These are phyloP conservation scores for Papilio machaon DNA, from an alignment of 1,140 invertebrate species.

Conservation along the genomic window DNA sequence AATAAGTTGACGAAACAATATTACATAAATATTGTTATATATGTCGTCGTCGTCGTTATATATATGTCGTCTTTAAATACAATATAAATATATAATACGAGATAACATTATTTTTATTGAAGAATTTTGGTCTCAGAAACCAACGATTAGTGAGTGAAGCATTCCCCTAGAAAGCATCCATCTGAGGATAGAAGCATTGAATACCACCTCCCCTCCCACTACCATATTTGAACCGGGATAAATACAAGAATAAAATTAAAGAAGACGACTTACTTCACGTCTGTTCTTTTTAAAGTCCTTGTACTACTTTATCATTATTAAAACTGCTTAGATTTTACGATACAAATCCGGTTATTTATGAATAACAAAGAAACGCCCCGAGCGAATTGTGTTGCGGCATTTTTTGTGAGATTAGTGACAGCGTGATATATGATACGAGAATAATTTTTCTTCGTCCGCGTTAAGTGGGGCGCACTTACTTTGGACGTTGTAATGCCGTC, in stretches of 20 bases:
- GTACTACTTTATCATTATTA: not conserved
- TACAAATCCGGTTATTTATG: conserved; percentile 22
- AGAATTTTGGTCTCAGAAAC: too few relatives aligned
- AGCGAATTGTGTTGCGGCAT: conserved; percentile 15
- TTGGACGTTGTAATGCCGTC: not conserved
- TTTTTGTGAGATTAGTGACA: conserved; percentile 19
- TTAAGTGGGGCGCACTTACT: conserved; percentile 9
- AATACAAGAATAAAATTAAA: too few relatives aligned
- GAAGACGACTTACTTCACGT: too few relatives aligned
- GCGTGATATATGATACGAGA: conserved; percentile 12
- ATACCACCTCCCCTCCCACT: not conserved
- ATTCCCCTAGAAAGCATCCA: not conserved
- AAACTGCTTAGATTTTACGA: not conserved
- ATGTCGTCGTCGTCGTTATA: too few relatives aligned
- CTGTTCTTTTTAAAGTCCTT: not conserved
- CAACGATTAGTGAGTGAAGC: not conserved
- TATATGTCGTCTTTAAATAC: too few relatives aligned
- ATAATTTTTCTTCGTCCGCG: conserved; percentile 25
- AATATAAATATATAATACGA: too few relatives aligned
- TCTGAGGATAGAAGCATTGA: too few relatives aligned
- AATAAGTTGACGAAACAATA: too few relatives aligned
- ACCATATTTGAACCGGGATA: too few relatives aligned
- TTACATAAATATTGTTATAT: too few relatives aligned
- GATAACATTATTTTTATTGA: too few relatives aligned
- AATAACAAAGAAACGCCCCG: conserved; percentile 3